Evolutionary conservation across 2,113 vertebrate genomes (phyloP).

Genomic region (Limnothrissa miodon): DNA sequence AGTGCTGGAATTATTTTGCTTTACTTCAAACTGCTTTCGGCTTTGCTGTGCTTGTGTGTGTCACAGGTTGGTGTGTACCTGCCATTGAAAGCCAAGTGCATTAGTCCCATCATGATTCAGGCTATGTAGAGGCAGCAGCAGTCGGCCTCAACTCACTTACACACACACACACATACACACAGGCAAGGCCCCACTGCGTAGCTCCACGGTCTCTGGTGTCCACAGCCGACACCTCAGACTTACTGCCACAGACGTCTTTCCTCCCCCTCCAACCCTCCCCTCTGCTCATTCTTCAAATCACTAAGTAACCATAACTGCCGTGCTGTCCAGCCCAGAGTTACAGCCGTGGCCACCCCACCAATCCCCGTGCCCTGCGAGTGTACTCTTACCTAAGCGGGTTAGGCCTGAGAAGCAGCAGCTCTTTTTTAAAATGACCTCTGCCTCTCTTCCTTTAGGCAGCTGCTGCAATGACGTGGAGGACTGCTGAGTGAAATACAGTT

Average conservation of each 20-base stretch:
- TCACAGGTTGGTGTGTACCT: slow-evolving; percentile 4
- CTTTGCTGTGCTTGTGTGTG: background rate
- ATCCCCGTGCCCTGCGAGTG: background rate
- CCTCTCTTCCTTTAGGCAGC: background rate
- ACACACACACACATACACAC: too few species aligned
- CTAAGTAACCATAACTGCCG: background rate
- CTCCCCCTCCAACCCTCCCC: background rate
- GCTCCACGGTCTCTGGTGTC: background rate
- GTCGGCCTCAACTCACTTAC: background rate
- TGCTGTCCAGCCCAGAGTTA: slow-evolving; percentile 2
- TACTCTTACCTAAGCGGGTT: background rate
- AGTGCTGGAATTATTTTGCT: background rate
- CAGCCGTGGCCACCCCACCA: background rate
- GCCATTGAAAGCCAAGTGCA: background rate
- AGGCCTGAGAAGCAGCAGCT: too few species aligned
- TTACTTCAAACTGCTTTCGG: too few species aligned
- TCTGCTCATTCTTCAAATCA: background rate
- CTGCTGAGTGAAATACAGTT: background rate
- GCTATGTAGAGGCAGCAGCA: background rate
- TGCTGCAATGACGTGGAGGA: background rate
- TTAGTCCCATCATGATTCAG: background rate
- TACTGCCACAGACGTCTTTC: background rate
- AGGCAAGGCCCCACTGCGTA: background rate
- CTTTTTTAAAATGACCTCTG: background rate
- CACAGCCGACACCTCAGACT: background rate